Percentiles rank a stretch among this genome's conserved stretches.
phyloP scores from a whole-genome alignment of 2,888 invertebrate species.

The Aricia artaxerxes region DNA sequence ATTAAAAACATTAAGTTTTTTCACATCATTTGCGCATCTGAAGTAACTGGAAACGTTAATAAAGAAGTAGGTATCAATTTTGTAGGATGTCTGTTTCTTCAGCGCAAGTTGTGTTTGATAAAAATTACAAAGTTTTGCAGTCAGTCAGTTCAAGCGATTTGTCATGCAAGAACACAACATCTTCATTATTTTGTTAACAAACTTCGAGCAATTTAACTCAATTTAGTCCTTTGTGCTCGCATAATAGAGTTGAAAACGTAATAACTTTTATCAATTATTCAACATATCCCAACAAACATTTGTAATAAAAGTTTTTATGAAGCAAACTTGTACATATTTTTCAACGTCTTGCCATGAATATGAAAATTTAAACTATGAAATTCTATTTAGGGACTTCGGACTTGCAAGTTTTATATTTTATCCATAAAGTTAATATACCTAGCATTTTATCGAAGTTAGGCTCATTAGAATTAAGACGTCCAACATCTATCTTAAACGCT shows the following conservation, averaged over 20 bases:
- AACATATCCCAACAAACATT: conserved; percentile 21
- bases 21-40: too few species aligned
- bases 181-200: background rate
- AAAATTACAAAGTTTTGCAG: background rate
- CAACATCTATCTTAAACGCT: too few species aligned
- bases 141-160: background rate
- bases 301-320: conserved; percentile 25
- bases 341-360: background rate
- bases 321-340: conserved; percentile 12
- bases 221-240: background rate
- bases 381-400: background rate
- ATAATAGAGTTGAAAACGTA: background rate
- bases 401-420: too few species aligned
- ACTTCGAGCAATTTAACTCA: conserved; percentile 8
- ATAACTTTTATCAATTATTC: conserved; percentile 11
- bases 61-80: background rate
- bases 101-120: background rate
- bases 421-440: too few species aligned
- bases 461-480: background rate
- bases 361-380: background rate
- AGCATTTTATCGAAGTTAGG: background rate
- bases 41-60: too few species aligned
- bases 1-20: too few species aligned
- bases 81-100: background rate
- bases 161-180: conserved; percentile 11